Percentiles rank a stretch among this genome's conserved stretches.
These are phyloP conservation scores for Herpetotheres cachinnans DNA, from an alignment of 2,113 vertebrate genomes.

Conservation along the genomic window DNA sequence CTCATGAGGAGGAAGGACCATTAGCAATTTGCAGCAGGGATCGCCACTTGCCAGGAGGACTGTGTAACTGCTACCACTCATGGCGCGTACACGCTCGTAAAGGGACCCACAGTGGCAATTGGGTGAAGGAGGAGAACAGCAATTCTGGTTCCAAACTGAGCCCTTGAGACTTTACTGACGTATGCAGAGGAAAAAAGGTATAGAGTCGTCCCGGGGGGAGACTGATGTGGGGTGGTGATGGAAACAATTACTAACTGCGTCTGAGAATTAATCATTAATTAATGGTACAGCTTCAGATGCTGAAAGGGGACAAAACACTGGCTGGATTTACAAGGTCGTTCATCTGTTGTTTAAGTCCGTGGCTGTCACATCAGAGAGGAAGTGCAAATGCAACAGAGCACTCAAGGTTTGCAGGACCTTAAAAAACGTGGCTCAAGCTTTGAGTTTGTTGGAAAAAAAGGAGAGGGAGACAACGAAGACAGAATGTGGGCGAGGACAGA, in stretches of 20 bases:
- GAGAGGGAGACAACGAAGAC: not conserved
- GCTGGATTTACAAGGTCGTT: not conserved
- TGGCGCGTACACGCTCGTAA: fast-evolving
- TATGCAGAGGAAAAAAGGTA: not conserved
- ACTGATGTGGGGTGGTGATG: not conserved
- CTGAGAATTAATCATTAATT: slow-evolving; percentile 30
- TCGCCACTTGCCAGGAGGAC: not conserved
- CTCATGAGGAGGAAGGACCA: not conserved
- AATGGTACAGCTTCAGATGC: not conserved
- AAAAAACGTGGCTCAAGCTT: not conserved
- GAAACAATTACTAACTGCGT: not conserved
- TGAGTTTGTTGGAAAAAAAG: not conserved
- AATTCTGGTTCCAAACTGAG: not conserved
- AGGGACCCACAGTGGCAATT: not conserved
- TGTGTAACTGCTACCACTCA: not conserved
- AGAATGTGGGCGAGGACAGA: slow-evolving; percentile 29
- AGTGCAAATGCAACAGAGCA: not conserved
- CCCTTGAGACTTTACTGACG: not conserved
- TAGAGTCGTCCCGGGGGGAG: not conserved
- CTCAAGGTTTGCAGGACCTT: not conserved
- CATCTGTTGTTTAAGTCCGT: fast-evolving
- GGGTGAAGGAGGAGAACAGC: not conserved
- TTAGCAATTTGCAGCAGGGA: not conserved
- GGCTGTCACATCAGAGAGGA: not conserved
- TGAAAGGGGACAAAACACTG: not conserved